Evolutionary conservation across 92 coral and sea anemone species (phyloP).

Genomic region (Meandrina meandrites): DNA sequence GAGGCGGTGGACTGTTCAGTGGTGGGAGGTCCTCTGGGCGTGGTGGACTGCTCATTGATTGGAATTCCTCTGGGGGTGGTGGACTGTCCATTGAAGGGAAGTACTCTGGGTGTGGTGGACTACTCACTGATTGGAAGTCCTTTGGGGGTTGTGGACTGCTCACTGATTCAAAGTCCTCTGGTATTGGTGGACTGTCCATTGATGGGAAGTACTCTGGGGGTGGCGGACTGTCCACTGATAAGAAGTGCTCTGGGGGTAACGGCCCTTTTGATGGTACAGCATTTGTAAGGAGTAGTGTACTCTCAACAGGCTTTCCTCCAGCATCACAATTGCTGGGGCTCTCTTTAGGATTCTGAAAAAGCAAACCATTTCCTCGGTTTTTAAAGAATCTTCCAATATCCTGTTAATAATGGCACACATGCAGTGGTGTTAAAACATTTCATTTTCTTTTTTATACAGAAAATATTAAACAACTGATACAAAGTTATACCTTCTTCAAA

Average conservation of each 20-base stretch:
- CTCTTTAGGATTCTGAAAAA: constrained; percentile 17
- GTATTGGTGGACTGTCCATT: neutral
- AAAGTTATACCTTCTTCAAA: neutral
- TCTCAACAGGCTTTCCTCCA: neutral
- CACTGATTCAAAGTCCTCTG: neutral
- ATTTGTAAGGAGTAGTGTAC: neutral
- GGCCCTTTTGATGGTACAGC: neutral
- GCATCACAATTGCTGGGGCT: neutral
- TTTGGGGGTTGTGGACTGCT: neutral
- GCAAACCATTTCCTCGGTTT: neutral
- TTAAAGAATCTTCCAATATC: neutral
- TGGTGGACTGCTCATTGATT: neutral
- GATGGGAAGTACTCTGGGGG: neutral
- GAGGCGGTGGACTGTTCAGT: neutral
- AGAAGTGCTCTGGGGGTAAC: neutral
- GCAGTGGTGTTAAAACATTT: too few relatives aligned
- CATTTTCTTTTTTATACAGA: too few relatives aligned
- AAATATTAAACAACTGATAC: neutral
- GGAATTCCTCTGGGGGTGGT: neutral
- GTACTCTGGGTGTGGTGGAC: neutral
- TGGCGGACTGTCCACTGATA: neutral
- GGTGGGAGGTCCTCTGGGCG: constrained; percentile 2
- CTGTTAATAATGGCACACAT: neutral
- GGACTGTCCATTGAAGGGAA: neutral
- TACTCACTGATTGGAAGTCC: neutral